Base-by-base conservation (phyloP, 2,888 invertebrate species). In the Himalopsyche kuldschensis region DNA sequence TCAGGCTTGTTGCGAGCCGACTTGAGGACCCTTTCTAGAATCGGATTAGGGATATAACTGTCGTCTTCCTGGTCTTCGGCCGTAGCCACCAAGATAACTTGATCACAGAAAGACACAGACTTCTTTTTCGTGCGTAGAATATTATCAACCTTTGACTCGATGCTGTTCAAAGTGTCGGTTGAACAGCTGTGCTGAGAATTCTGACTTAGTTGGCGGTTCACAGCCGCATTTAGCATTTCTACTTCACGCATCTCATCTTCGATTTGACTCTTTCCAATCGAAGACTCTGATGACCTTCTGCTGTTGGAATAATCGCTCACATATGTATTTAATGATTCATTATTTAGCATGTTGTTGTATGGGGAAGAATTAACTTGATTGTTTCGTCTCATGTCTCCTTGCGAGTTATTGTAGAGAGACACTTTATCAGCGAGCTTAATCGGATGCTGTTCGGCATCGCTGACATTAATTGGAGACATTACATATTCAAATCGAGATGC, bases 31-130 rank as follows among this genome's bases (percentile, higher is more conserved):
- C 97, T 92, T 89, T 97, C 97, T 86, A 97, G 90, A 84, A 97
- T 97, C 0, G 97, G 97, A 90, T 97, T 97, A 0, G 97, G 97
- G 88, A 97, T 97, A 88, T 97, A 97, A 87, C 96, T 95, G 86
- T 97, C 97, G 85, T 96, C 96, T 89, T 97, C 97, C 88, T 97
- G 96, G 87, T 97, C 97, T 88, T 98, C 97, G 0, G 97, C 97
- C 0, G 97, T 97, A 4, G 98, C 97, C 15, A 98, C 97, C 82
- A 98, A 90, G 85, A 97, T 97, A 0, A 98, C 97, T 90, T 98
- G 97, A 89, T 98, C 98, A 88, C 97, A 98, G 90, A 98, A 98
- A 0, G 98, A 97, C 4, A 98, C 98, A 83, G 97, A 97, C 89
- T 98, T 98, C 92, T 97, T 97, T 88, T 97, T 97, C 0, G 94